Evolutionary conservation across 2,113 vertebrate species (phyloP).

Genomic region (Pao palembangensis): DNA sequence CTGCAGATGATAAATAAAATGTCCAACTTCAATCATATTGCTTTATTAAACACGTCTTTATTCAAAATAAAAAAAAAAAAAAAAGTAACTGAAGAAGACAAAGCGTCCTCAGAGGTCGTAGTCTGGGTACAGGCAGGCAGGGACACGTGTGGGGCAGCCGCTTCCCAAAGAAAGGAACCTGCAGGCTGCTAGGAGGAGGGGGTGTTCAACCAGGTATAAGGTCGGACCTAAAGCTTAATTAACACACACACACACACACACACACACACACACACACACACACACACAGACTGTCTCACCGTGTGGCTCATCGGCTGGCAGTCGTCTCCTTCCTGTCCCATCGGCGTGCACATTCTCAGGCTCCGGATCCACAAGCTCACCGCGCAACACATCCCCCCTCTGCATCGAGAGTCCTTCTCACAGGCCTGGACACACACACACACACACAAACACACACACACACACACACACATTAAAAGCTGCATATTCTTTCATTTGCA

Average conservation of each 20-base stretch:
- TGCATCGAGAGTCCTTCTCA: conserved; percentile 87
- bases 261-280: too few relatives aligned
- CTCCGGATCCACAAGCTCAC: conserved; percentile 92
- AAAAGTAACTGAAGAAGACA: background rate
- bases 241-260: too few relatives aligned
- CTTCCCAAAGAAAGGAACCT: conserved; percentile 87
- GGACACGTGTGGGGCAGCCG: conserved; percentile 89
- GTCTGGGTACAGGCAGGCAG: conserved; percentile 80
- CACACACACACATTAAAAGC: conserved; percentile 15
- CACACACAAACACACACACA: conserved; percentile 28
- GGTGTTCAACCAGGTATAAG: background rate
- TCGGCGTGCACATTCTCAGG: conserved; percentile 87
- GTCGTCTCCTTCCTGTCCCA: conserved; percentile 84
- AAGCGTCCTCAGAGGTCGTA: conserved; percentile 66
- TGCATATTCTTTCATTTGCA: conserved; percentile 1
- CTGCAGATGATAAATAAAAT: too few relatives aligned
- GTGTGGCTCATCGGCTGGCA: conserved; percentile 92
- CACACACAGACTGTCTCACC: conserved; percentile 68
- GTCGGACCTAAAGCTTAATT: background rate
- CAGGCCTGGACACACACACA: conserved; percentile 73
- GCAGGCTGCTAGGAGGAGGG: too few relatives aligned
- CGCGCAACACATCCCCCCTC: conserved; percentile 88
- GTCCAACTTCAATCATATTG: background rate
- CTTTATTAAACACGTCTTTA: conserved; percentile 44
- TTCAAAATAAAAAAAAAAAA: conserved; percentile 27